Evolutionary conservation across 2,888 invertebrate genomes (phyloP), one percentile per base, ranked within the genome.

Genomic region (Cryptocheilus praepositus): DNA sequence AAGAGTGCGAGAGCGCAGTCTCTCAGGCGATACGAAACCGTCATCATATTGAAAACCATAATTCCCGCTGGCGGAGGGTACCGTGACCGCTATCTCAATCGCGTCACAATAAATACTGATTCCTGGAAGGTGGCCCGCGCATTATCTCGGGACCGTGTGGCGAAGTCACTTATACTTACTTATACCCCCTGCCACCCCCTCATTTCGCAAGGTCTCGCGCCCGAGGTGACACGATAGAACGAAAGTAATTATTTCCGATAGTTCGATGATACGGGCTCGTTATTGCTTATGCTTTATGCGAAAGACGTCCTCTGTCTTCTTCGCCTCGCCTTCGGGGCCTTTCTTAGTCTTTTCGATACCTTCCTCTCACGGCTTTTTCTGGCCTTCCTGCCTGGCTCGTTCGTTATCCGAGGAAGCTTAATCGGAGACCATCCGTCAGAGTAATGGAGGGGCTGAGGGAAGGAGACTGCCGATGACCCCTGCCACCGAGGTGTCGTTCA

Each of bases 41-140:
- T 83, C 82, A 83, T 87, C 86, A 86, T 85, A 86, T 88, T 87
- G 86, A 86, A 85, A 86, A 87, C 85, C 85, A 88, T 88, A 88
- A 88, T 88, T 88, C 87, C 86, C 82, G 73, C 75, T 72, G 79
- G 73, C 76, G 71, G 73, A 71, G 71, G 75, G 76, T 76, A 76
- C 83, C 82, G 81, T 82, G 84, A 82, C 80, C 82, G 83, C 83
- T 87, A 88, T 88, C 88, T 84, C 84, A 85, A 80, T 86, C 84
- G 84, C 84, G 87, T 87, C 88, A 86, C 87, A 88, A 88, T 89
- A 88, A 89, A 89, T 88, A 88, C 88, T 84, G 86, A 88, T 88
- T 88, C 88, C 81, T 86, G 88, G 87, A 88, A 88, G 86, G 85
- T 81, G 78, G 83, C 78, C 79, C 76, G 73, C 52, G 58, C 73